phyloP scores from a whole-genome alignment of 1,140 invertebrate species.

The Proales similis region DNA sequence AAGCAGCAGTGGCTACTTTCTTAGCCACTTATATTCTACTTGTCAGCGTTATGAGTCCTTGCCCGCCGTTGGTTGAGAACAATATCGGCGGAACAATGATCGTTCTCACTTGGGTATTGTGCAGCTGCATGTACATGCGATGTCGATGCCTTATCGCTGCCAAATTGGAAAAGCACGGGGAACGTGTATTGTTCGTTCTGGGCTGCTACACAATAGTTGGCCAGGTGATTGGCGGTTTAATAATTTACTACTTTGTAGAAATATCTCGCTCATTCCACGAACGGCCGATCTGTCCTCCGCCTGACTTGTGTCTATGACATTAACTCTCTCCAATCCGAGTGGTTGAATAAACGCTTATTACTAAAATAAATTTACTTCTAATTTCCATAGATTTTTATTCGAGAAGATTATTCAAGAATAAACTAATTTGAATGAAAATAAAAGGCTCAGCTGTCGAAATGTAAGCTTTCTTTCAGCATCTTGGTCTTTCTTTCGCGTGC shows the following conservation, averaged over 20 bases:
- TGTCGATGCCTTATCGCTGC: conserved; percentile 22
- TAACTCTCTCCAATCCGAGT: conserved; percentile 29
- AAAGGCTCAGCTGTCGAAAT: conserved; percentile 1
- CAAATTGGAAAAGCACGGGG: conserved; percentile 25
- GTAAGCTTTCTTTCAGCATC: conserved; percentile 6
- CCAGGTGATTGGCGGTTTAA: conserved; percentile 35
- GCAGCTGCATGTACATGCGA: conserved; percentile 27
- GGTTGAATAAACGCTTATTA: background rate
- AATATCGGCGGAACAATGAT: conserved; percentile 30
- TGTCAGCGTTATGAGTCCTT: conserved; percentile 15
- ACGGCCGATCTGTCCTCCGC: background rate
- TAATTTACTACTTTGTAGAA: conserved; percentile 24
- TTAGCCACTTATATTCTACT: conserved; percentile 23
- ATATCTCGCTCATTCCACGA: conserved; percentile 8
- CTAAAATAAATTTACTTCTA: background rate
- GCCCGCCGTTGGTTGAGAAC: conserved; percentile 28
- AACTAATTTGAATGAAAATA: background rate
- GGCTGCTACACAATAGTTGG: conserved; percentile 31
- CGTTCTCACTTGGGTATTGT: conserved; percentile 5
- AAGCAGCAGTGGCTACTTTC: background rate
- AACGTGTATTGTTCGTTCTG: conserved; percentile 8
- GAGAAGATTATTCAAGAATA: background rate
- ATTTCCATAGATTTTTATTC: background rate
- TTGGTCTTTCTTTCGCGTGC: no score
- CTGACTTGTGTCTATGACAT: conserved; percentile 29